Percentiles rank a stretch among this genome's conserved stretches.
These are phyloP conservation scores for Platalea minor DNA, from an alignment of 2,797 vertebrate species.

Conservation along the genomic window DNA sequence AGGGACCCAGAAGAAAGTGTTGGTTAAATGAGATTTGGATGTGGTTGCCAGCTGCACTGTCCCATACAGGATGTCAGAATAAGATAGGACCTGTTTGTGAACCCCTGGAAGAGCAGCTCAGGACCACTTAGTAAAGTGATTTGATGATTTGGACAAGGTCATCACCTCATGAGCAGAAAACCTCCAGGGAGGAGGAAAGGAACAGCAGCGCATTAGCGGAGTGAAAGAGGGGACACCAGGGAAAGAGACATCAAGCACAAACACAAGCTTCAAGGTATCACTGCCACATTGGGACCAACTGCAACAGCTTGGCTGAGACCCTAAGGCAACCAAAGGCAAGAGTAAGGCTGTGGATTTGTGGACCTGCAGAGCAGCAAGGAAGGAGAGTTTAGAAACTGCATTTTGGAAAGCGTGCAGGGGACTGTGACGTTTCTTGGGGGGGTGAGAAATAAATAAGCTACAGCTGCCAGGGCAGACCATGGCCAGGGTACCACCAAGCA, in stretches of 20 bases:
- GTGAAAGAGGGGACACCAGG: not conserved
- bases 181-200: not conserved
- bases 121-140: not conserved
- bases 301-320: not conserved
- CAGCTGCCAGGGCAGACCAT: not conserved
- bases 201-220: not conserved
- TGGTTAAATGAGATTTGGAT: not conserved
- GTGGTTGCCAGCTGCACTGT: not conserved
- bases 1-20: not conserved
- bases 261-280: not conserved
- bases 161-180: not conserved
- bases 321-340: not conserved
- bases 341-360: not conserved
- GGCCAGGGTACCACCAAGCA: not conserved
- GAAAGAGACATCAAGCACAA: not conserved
- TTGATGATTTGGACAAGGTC: not conserved
- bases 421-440: not conserved
- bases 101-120: not conserved
- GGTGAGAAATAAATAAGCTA: not conserved
- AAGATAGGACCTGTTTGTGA: not conserved
- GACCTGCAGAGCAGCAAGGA: not conserved
- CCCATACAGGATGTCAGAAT: not conserved
- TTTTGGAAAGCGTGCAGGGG: not conserved
- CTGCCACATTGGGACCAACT: not conserved
- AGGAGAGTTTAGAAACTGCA: not conserved